Percentiles rank a stretch among this genome's conserved stretches.
These are phyloP conservation scores for Falco peregrinus DNA, from an alignment of 2,797 vertebrate genomes.

Conservation along the genomic window DNA sequence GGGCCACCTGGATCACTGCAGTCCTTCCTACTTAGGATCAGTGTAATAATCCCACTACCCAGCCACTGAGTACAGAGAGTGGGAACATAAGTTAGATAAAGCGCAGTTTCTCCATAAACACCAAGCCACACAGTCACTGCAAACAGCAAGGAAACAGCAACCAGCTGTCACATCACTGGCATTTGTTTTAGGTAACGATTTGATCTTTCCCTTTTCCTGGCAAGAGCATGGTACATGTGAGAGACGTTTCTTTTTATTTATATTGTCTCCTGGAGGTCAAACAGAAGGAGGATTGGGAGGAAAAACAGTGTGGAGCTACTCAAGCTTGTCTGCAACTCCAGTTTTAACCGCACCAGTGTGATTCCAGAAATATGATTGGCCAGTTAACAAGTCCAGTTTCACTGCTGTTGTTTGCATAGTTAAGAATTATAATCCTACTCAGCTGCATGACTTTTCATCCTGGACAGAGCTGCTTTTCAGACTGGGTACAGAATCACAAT, in stretches of 20 bases:
- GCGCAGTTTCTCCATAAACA: background rate
- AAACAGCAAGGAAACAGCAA: conserved; percentile 2
- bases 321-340: background rate
- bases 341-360: background rate
- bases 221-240: background rate
- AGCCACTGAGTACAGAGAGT: background rate
- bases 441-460: background rate
- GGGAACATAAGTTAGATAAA: background rate
- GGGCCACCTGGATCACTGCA: background rate
- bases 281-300: background rate
- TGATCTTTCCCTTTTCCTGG: background rate
- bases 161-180: background rate
- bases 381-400: background rate
- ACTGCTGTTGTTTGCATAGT: background rate
- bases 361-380: background rate
- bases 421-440: background rate
- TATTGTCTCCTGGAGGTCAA: background rate
- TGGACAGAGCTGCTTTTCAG: background rate
- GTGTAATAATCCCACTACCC: background rate
- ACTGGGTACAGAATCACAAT: background rate
- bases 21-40: background rate
- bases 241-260: background rate
- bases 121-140: background rate
- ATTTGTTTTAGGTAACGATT: background rate
- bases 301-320: background rate